These are phyloP conservation scores for Holacanthella duospinosa DNA, from an alignment of 2,888 invertebrate genomes.

Conservation along the genomic window DNA sequence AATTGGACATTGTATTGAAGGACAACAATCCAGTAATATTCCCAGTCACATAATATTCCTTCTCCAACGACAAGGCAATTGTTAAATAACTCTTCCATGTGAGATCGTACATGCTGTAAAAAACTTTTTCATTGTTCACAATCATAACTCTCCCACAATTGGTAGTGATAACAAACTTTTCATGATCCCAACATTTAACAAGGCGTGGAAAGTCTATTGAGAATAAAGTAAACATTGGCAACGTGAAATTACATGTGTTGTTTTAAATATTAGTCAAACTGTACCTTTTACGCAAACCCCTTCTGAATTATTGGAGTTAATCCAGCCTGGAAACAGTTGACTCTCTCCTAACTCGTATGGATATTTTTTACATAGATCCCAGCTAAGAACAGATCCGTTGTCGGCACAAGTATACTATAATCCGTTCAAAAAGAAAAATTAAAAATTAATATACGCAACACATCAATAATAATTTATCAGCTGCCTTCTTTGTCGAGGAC, in stretches of 20 bases:
- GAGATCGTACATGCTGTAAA: not conserved
- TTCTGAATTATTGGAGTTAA: too few species aligned
- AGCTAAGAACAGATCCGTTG: not conserved
- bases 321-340: not conserved
- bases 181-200: not conserved
- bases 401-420: not conserved
- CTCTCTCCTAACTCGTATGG: too few species aligned
- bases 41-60: not conserved
- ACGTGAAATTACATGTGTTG: too few species aligned
- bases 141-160: not conserved
- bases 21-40: not conserved
- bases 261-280: too few species aligned
- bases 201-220: not conserved
- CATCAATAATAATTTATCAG: not conserved
- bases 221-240: too few species aligned
- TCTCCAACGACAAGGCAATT: not conserved
- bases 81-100: not conserved
- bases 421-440: too few species aligned
- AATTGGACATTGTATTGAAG: too few species aligned
- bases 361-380: too few species aligned
- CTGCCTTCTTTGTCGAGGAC: too few species aligned
- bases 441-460: not conserved
- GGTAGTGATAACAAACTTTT: not conserved
- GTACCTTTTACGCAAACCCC: too few species aligned
- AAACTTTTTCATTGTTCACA: not conserved